Percentiles rank a stretch among this genome's conserved stretches.
Conservation (phyloP, 2,113 vertebrate genomes). For the Alethe diademata region DNA sequence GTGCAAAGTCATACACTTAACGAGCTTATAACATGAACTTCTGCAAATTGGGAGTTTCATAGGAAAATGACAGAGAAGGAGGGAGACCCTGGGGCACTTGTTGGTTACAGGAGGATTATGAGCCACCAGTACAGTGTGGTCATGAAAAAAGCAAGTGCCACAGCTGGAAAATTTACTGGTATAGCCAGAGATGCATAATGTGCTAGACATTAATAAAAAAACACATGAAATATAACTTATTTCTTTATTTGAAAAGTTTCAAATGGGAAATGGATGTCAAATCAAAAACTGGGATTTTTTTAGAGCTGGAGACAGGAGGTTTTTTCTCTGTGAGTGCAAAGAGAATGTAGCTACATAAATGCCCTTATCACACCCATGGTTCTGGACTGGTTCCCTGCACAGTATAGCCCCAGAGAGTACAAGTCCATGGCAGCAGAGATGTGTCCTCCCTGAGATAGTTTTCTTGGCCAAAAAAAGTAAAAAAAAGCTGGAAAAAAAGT, state of each 20-base stretch:
- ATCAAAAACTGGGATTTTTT: not conserved
- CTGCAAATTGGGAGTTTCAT: conserved; percentile 49
- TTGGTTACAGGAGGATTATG: not conserved
- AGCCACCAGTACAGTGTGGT: not conserved
- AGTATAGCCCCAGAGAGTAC: not conserved
- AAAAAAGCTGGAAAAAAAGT: not conserved
- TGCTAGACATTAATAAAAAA: not conserved
- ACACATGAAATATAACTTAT: not conserved
- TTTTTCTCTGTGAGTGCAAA: not conserved
- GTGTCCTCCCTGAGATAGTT: not conserved
- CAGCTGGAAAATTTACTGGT: not conserved
- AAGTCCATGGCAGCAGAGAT: not conserved
- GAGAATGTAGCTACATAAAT: not conserved
- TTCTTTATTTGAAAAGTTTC: not conserved
- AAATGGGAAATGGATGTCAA: not conserved
- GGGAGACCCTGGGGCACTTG: not conserved
- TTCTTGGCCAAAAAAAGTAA: not conserved
- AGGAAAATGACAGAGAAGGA: conserved; percentile 4
- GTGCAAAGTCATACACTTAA: conserved; percentile 49
- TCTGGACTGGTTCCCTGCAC: not conserved
- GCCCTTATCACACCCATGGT: accelerated
- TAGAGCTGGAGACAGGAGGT: not conserved
- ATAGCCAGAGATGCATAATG: not conserved
- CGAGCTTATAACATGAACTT: conserved; percentile 35
- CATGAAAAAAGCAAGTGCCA: not conserved